Percentiles rank a stretch among this genome's conserved stretches.
Evolutionary conservation across 2,113 vertebrate genomes (phyloP).

Genomic region (Formicarius rufipectus): DNA sequence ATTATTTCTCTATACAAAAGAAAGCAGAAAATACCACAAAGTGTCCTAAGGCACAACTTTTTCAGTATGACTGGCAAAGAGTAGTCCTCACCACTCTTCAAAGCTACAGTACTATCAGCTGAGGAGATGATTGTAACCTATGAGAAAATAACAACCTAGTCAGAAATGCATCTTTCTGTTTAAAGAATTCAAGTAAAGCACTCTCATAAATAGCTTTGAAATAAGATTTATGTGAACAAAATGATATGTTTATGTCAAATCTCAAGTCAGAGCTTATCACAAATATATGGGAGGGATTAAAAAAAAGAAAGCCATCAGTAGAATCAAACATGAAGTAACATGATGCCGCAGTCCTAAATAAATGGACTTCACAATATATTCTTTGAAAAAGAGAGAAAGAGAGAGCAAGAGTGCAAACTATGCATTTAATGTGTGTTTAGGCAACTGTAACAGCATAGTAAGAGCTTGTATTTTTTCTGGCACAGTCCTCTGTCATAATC

Average conservation of each 20-base stretch:
- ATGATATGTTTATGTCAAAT: not conserved
- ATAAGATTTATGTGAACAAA: not conserved
- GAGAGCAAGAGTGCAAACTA: not conserved
- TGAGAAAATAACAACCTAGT: not conserved
- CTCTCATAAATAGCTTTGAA: not conserved
- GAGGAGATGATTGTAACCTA: not conserved
- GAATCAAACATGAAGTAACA: not conserved
- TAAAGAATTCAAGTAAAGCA: not conserved
- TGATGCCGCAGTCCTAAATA: not conserved
- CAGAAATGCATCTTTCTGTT: not conserved
- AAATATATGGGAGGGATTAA: not conserved
- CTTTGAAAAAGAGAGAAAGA: not conserved
- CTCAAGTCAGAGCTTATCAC: not conserved
- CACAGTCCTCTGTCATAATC: constrained; percentile 14
- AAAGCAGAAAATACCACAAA: not conserved
- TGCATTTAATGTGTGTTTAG: not conserved
- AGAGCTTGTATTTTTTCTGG: constrained; percentile 51
- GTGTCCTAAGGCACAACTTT: not conserved
- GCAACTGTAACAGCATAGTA: constrained; percentile 15
- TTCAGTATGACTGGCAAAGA: not conserved
- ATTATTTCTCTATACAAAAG: not conserved
- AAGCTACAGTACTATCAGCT: not conserved
- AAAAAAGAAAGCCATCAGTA: not conserved
- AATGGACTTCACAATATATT: not conserved
- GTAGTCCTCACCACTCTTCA: not conserved